These are phyloP conservation scores for Mungos mungo DNA, from an alignment of 2,113 vertebrate genomes.

Conservation along the genomic window DNA sequence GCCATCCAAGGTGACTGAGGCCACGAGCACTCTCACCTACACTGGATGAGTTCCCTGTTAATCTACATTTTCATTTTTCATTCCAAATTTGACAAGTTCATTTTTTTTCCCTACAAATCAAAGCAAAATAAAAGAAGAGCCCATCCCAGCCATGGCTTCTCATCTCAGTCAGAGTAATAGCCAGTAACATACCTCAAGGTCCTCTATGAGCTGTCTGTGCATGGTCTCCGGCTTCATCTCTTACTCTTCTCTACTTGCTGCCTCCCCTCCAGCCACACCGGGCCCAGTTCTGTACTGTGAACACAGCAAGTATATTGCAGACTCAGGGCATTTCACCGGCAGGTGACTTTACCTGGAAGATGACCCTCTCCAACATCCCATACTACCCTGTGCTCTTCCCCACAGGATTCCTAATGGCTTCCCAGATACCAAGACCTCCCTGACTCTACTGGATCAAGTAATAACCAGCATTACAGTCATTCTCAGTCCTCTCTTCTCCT, in stretches of 20 bases:
- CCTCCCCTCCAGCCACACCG: background rate
- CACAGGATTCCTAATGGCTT: background rate
- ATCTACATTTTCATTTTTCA: background rate
- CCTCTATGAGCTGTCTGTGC: background rate
- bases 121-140: background rate
- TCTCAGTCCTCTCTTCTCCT: background rate
- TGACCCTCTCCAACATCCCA: background rate
- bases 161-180: background rate
- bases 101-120: background rate
- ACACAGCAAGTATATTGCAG: background rate
- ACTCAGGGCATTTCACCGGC: background rate
- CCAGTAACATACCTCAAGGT: background rate
- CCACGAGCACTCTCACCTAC: background rate
- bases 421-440: background rate
- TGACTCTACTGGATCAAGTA: background rate
- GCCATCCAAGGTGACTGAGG: background rate
- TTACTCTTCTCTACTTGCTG: background rate
- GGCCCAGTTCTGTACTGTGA: background rate
- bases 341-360: background rate
- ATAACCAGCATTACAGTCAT: background rate
- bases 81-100: background rate
- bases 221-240: background rate
- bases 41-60: background rate
- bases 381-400: background rate
- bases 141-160: too few species aligned